A percentile compares a stretch with the other conserved stretches of the same genome.
Conservation (phyloP, 2,888 invertebrate species). For the Hypercompe scribonia region DNA sequence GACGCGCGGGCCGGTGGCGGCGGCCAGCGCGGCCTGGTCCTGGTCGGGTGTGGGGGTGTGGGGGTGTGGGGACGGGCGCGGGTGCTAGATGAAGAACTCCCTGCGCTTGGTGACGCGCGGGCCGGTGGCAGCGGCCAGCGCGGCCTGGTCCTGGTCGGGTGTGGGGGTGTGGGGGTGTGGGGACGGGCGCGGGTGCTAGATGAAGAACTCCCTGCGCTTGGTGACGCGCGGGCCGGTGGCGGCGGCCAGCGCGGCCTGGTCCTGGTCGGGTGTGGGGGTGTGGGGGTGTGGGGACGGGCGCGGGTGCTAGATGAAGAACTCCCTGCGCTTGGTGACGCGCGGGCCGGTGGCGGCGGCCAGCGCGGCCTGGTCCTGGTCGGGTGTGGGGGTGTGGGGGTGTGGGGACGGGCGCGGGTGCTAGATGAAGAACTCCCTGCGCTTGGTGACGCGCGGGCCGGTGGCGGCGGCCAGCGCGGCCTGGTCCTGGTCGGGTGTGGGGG, state of each 20-base stretch:
- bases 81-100: slow-evolving; percentile 95
- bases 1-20: slow-evolving; percentile 96
- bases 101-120: slow-evolving; percentile 96
- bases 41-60: slow-evolving; percentile 87
- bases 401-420: slow-evolving; percentile 74
- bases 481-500: slow-evolving; percentile 90
- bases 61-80: no score
- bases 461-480: slow-evolving; percentile 96
- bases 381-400: background rate
- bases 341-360: slow-evolving; percentile 96
- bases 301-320: slow-evolving; percentile 95
- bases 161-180: background rate
- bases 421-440: slow-evolving; percentile 97
- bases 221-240: slow-evolving; percentile 96
- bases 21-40: slow-evolving; percentile 97
- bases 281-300: no score
- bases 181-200: slow-evolving; percentile 84
- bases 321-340: slow-evolving; percentile 95
- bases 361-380: slow-evolving; percentile 97
- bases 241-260: slow-evolving; percentile 96
- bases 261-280: slow-evolving; percentile 88
- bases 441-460: slow-evolving; percentile 96
- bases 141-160: slow-evolving; percentile 96
- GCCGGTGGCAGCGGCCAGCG: slow-evolving; percentile 95
- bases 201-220: slow-evolving; percentile 97